Evolutionary conservation across 2,888 invertebrate species (phyloP).

Genomic region (Monochamus alternatus): DNA sequence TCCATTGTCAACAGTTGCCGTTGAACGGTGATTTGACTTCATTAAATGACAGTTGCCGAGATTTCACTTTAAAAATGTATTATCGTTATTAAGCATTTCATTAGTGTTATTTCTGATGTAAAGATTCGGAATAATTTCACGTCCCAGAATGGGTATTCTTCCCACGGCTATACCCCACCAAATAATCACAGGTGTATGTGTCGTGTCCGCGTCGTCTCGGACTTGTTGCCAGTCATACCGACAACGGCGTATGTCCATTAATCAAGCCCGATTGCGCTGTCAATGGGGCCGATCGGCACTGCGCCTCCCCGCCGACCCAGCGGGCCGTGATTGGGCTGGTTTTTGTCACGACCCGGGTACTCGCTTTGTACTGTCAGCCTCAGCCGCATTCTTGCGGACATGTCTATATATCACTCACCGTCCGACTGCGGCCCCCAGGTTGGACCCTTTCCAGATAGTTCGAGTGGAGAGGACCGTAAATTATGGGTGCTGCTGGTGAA

Average conservation of each 20-base stretch:
- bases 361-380: constrained; percentile 59
- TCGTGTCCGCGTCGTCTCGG: constrained; percentile 46
- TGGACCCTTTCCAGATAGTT: constrained; percentile 15
- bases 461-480: constrained; percentile 3
- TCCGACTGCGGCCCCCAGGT: constrained; percentile 2
- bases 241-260: constrained; percentile 62
- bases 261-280: constrained; percentile 65
- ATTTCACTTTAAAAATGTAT: too few species aligned
- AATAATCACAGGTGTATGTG: constrained; percentile 30
- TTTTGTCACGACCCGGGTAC: constrained; percentile 63
- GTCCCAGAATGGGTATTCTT: neutral
- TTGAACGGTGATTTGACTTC: too few species aligned
- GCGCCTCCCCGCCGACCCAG: constrained; percentile 55
- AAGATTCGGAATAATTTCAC: neutral
- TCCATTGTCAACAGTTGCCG: too few species aligned
- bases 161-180: constrained; percentile 12
- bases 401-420: constrained; percentile 60
- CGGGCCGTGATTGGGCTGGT: constrained; percentile 64
- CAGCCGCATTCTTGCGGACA: constrained; percentile 62
- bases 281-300: constrained; percentile 59
- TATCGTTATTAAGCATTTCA: too few species aligned
- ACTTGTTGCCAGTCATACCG: constrained; percentile 62
- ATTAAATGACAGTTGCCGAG: too few species aligned
- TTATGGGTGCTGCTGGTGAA: neutral
- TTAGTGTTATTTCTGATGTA: too few species aligned